These are phyloP conservation scores for human (Homo sapiens) DNA, from an alignment of 2,113 vertebrate genomes.

Conservation along the genomic window GRCh38 chr12:128679501-128680000, in stretches of 20 bases:
- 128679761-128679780: neutral
- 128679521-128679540: neutral
- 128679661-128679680: neutral
- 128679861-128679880: neutral
- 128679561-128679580: neutral
- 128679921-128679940: neutral
- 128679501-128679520: neutral
- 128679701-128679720: neutral
- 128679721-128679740: neutral
- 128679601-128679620: neutral
- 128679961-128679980: neutral
- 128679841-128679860: neutral
- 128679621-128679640: neutral
- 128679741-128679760: neutral
- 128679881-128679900: neutral
- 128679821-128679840: neutral
- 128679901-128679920: neutral
- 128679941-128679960: neutral
- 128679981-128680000: neutral
- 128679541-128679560: neutral
- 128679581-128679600: neutral
- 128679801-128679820: neutral
- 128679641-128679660: neutral
- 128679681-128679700: neutral
- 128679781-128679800: neutral